phyloP scores from a whole-genome alignment of 2,888 invertebrate genomes.

The Laothoe populi region DNA sequence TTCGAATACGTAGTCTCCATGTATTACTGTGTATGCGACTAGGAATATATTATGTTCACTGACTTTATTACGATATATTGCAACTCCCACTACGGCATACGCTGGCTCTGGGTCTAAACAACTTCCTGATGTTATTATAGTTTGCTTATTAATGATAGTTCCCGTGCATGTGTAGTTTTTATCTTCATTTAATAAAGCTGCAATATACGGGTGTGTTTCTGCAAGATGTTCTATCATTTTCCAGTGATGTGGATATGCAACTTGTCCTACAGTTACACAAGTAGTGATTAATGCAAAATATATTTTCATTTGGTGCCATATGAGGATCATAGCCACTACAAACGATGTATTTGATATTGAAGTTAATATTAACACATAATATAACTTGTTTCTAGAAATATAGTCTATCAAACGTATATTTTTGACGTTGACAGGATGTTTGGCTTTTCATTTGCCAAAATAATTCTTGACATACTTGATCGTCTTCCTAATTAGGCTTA shows the following conservation, averaged over 20 bases:
- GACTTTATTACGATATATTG: conserved; percentile 46
- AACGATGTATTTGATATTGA: conserved; percentile 39
- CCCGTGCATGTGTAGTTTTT: conserved; percentile 63
- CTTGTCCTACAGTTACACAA: conserved; percentile 26
- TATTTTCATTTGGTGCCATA: conserved; percentile 42
- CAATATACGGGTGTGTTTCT: conserved; percentile 63
- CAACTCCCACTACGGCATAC: conserved; percentile 55
- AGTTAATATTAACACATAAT: conserved; percentile 6
- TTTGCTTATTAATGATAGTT: conserved; percentile 52
- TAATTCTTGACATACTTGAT: neutral
- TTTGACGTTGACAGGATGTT: conserved; percentile 4
- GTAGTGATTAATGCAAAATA: conserved; percentile 34
- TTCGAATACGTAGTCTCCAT: conserved; percentile 57
- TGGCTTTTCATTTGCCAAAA: neutral
- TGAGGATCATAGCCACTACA: conserved; percentile 50
- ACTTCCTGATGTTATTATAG: conserved; percentile 64
- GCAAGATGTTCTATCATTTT: conserved; percentile 56
- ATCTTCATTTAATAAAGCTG: conserved; percentile 53
- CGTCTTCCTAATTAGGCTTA: too few species aligned
- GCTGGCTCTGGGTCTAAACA: conserved; percentile 52
- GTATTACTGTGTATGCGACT: conserved; percentile 49
- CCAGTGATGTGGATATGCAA: conserved; percentile 45
- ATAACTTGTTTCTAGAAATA: neutral
- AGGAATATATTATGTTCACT: conserved; percentile 47
- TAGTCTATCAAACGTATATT: neutral